phyloP scores from a whole-genome alignment of 2,888 invertebrate genomes.

The Monoplex corrugatus region DNA sequence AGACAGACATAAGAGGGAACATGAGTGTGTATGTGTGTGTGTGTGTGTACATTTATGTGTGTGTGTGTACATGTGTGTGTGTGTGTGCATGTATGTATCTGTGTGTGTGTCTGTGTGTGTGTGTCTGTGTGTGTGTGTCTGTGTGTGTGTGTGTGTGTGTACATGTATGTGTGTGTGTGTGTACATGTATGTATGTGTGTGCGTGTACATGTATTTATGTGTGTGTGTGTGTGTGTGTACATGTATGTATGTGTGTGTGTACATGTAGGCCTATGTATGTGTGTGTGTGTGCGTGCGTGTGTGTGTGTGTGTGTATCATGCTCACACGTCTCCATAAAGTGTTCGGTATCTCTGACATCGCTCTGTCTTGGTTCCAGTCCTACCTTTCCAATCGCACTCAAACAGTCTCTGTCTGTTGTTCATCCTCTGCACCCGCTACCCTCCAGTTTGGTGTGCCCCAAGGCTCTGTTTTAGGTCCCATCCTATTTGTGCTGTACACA shows the following conservation, averaged over 20 bases:
- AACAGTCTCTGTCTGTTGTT: too few relatives aligned
- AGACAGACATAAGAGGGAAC: too few relatives aligned
- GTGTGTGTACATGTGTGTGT: constrained; percentile 1
- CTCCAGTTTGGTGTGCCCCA: too few relatives aligned
- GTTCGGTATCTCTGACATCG: too few relatives aligned
- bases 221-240: constrained; percentile 13
- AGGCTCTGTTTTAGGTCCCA: too few relatives aligned
- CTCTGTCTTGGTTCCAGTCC: too few relatives aligned
- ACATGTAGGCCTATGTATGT: background rate
- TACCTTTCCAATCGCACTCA: too few relatives aligned
- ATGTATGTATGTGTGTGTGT: constrained; percentile 21
- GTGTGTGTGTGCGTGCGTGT: background rate
- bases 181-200: background rate
- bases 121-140: background rate
- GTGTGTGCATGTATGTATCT: background rate
- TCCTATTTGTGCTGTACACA: too few relatives aligned
- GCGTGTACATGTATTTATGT: background rate
- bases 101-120: background rate
- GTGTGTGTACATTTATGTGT: background rate
- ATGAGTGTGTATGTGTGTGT: background rate
- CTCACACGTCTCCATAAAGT: too few relatives aligned
- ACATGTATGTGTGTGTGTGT: constrained; percentile 3
- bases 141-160: background rate
- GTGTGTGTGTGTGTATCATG: background rate
- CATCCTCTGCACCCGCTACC: too few relatives aligned